phyloP scores from a whole-genome alignment of 2,797 vertebrate genomes.

The Heteromormyrus szaboi region DNA sequence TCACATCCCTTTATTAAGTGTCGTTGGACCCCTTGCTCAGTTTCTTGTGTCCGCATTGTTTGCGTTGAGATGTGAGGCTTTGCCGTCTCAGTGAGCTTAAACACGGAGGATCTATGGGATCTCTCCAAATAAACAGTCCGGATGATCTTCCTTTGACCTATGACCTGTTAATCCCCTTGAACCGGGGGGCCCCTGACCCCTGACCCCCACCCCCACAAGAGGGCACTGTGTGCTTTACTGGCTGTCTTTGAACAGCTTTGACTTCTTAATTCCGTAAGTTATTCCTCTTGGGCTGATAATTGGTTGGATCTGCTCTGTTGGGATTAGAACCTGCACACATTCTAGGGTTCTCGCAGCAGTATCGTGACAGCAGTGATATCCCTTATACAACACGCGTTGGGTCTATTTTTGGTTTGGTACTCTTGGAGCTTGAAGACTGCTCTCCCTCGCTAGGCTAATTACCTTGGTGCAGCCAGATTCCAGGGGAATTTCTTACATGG shows the following conservation, averaged over 20 bases:
- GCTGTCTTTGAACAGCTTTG: constrained; percentile 1
- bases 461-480: background rate
- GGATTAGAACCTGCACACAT: background rate
- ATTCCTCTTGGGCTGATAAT: background rate
- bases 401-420: background rate
- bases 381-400: background rate
- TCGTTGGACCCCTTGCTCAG: background rate
- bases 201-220: background rate
- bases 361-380: background rate
- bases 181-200: background rate
- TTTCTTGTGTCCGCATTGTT: background rate
- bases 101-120: background rate
- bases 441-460: background rate
- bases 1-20: background rate
- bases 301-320: background rate
- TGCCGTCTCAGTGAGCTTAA: background rate
- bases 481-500: constrained; percentile 34
- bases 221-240: background rate
- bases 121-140: background rate
- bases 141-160: background rate
- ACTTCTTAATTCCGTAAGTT: background rate
- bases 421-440: background rate
- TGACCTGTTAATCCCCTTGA: constrained; percentile 9
- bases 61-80: background rate
- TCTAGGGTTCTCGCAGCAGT: background rate